phyloP scores from a whole-genome alignment of 2,888 invertebrate species.

The Oegoconia quadripuncta region DNA sequence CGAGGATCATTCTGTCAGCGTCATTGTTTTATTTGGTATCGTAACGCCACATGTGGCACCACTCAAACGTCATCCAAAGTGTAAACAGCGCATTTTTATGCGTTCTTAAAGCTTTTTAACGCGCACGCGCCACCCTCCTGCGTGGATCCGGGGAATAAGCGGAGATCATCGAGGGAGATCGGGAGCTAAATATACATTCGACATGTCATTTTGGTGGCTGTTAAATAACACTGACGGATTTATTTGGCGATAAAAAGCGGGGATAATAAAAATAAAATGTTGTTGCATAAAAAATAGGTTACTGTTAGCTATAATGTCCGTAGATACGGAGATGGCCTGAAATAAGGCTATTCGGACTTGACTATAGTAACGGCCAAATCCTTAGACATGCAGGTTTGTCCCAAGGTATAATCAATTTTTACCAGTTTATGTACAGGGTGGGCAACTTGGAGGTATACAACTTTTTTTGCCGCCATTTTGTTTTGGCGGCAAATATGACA shows the following conservation, averaged over 20 bases:
- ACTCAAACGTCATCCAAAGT: conserved; percentile 2
- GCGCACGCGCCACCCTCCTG: conserved; percentile 14
- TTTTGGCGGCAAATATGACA: too few relatives aligned
- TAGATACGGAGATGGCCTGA: too few relatives aligned
- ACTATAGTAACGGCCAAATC: too few relatives aligned
- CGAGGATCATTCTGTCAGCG: neutral
- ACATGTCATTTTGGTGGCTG: conserved; percentile 7
- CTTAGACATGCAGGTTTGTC: too few relatives aligned
- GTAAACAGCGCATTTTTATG: conserved; percentile 23
- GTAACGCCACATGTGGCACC: conserved; percentile 6
- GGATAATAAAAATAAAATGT: neutral
- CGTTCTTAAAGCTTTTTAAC: conserved; percentile 35
- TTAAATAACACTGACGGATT: neutral
- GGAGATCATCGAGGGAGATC: conserved; percentile 16
- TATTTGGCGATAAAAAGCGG: neutral
- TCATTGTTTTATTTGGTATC: conserved; percentile 7
- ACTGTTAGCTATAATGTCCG: too few relatives aligned
- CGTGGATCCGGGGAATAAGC: conserved; percentile 11
- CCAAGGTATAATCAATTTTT: too few relatives aligned
- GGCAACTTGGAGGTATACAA: too few relatives aligned
- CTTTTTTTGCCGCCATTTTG: too few relatives aligned
- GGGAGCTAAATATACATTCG: conserved; percentile 29
- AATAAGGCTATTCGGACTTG: too few relatives aligned
- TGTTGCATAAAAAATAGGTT: too few relatives aligned
- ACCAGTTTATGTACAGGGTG: too few relatives aligned